Conservation (phyloP, 2,888 invertebrate species). For the Cactoblastis cactorum region DNA sequence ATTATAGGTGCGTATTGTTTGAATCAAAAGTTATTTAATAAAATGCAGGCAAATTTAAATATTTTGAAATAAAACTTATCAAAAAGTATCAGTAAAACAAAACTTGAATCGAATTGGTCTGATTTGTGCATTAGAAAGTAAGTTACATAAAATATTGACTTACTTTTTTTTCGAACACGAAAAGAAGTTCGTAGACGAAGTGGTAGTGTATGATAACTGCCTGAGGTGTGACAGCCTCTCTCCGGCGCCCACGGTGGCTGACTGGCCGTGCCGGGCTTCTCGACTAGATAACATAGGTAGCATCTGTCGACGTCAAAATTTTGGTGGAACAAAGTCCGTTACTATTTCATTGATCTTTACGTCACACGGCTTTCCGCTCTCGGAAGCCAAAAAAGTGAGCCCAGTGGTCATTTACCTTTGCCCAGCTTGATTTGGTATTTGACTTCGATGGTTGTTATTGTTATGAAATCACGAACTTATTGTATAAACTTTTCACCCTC, state of each 20-base stretch:
- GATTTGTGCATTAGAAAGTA: background rate
- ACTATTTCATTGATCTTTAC: background rate
- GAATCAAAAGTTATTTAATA: too few relatives aligned
- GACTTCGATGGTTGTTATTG: background rate
- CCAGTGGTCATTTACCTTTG: conserved; percentile 3
- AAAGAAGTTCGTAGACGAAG: background rate
- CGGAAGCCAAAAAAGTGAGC: background rate
- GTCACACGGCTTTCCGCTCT: background rate
- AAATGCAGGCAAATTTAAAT: too few relatives aligned
- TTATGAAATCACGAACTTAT: background rate
- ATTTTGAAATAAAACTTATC: background rate
- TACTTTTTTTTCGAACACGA: conserved; percentile 1
- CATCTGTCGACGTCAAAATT: conserved; percentile 19
- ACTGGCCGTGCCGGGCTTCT: conserved; percentile 22
- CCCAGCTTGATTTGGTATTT: background rate
- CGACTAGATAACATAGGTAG: conserved; percentile 12
- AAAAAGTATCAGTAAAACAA: background rate
- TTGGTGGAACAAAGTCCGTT: conserved; percentile 14
- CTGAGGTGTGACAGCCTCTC: conserved; percentile 11
- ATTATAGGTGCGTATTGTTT: too few relatives aligned
- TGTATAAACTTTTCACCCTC: too few relatives aligned
- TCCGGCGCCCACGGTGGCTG: conserved; percentile 22
- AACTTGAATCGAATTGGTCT: background rate
- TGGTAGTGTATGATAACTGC: too few relatives aligned
- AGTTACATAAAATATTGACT: conserved; percentile 3